These are phyloP conservation scores for Caenorhabditis sp. DNA, from an alignment of 2,888 invertebrate genomes.

Conservation along the genomic window DNA sequence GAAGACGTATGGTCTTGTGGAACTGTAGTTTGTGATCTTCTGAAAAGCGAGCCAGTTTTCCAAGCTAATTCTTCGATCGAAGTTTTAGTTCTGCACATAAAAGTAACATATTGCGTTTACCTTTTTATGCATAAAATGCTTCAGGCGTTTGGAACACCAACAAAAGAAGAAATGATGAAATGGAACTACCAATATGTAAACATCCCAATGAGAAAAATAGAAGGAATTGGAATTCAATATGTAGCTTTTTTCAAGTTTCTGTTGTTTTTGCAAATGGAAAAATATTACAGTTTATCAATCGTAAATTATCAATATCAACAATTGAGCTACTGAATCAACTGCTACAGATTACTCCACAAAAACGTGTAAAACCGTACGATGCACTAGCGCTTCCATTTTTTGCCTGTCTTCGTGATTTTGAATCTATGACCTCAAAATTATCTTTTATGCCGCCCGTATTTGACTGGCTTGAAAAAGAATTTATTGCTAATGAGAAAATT, in stretches of 20 bases:
- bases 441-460: conserved; percentile 53
- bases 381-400: conserved; percentile 62
- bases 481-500: conserved; percentile 23
- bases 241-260: too few relatives aligned
- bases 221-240: conserved; percentile 58
- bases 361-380: conserved; percentile 52
- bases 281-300: conserved; percentile 48
- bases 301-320: conserved; percentile 22
- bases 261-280: too few relatives aligned
- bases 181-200: conserved; percentile 44
- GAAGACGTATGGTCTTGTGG: conserved; percentile 73
- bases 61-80: conserved; percentile 48
- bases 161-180: conserved; percentile 57
- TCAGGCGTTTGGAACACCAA: conserved; percentile 63
- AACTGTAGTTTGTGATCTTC: conserved; percentile 70
- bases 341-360: conserved; percentile 55
- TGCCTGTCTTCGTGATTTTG: conserved; percentile 31
- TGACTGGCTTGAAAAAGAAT: conserved; percentile 70
- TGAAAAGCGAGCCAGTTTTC: conserved; percentile 57
- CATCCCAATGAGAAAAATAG: conserved; percentile 50
- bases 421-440: conserved; percentile 42
- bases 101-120: conserved; percentile 15
- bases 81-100: conserved; percentile 57
- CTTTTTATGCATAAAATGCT: background rate
- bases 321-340: conserved; percentile 45